phyloP scores from a whole-genome alignment of 2,888 invertebrate species.

The Epirrhoe tristata region DNA sequence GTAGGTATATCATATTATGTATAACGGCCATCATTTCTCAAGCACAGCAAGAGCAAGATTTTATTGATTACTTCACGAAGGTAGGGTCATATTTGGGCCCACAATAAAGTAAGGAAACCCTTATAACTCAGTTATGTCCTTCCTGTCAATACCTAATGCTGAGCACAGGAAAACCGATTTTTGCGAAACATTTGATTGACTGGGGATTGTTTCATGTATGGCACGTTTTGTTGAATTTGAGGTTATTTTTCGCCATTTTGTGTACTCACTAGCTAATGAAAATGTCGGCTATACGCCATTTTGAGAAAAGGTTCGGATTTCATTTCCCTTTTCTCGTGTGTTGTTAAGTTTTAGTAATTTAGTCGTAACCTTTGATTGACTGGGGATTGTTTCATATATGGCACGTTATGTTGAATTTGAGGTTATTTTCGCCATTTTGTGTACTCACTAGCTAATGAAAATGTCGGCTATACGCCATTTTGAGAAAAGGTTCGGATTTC shows the following conservation, averaged over 20 bases:
- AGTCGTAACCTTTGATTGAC: background rate
- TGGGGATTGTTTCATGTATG: background rate
- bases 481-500: too few species aligned
- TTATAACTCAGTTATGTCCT: conserved; percentile 41
- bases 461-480: too few species aligned
- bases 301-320: too few species aligned
- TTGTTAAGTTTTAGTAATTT: too few species aligned
- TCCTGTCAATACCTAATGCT: conserved; percentile 41
- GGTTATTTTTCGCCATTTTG: background rate
- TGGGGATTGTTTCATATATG: background rate
- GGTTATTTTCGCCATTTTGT: background rate
- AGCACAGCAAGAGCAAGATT: conserved; percentile 6
- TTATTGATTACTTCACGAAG: conserved; percentile 24
- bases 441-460: too few species aligned
- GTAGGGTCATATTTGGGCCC: conserved; percentile 33
- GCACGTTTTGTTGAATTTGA: background rate
- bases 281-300: too few species aligned
- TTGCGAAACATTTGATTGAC: background rate
- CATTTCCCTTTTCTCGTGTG: too few species aligned
- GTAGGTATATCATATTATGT: background rate
- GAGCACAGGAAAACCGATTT: conserved; percentile 9
- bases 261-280: too few species aligned
- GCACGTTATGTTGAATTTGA: background rate
- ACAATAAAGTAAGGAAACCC: conserved; percentile 40
- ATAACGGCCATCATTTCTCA: background rate